Evolutionary conservation across 2,888 invertebrate species (phyloP), one percentile per base, ranked within the genome.

Genomic region (Hyposoter dolosus): DNA sequence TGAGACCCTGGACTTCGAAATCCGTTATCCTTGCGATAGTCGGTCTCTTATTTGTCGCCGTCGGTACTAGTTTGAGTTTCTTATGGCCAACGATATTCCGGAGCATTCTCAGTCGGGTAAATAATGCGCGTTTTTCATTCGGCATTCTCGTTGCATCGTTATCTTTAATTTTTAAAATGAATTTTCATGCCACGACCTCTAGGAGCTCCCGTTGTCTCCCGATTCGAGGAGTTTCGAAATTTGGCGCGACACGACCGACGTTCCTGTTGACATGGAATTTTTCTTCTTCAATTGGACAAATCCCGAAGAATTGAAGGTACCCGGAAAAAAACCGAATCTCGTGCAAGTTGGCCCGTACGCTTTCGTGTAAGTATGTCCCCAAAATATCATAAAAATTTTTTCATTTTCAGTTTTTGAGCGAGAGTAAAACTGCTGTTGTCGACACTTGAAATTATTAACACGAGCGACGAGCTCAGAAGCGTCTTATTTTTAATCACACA

Each of bases 251-350:
- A 96, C 96, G 0, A 95, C 95, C 0, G 87, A 87, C 3, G 93
- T 97, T 47, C 95, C 96, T 0, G 93, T 97, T 19, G 95, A 94
- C 90, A 94, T 97, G 89, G 96, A 97, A 89, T 95, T 97, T 83
- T 97, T 96, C 91, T 95, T 97, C 88, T 97, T 96, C 94, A 97
- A 97, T 93, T 97, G 97, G 97, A 97, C 97, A 5, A 97, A 97
- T 93, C 96, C 97, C 0, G 95, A 96, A 17, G 95, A 96, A 74
- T 76, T 94, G 1, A 87, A 69, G 15, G 95, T 96, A 50, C 95
- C 95, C 3, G 95, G 95, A 28, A 94, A 94, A 79, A 96, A 96
- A 88, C 96, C 96, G 0, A 95, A 94, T 66, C 94, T 96, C 45
- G 91, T 89, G 3, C 90, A 94, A 88, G 65, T 93, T 43, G 95